Percentiles rank a stretch among this genome's conserved stretches.
Conservation (phyloP, 2,113 vertebrate species). For the Irena cyanogastra region DNA sequence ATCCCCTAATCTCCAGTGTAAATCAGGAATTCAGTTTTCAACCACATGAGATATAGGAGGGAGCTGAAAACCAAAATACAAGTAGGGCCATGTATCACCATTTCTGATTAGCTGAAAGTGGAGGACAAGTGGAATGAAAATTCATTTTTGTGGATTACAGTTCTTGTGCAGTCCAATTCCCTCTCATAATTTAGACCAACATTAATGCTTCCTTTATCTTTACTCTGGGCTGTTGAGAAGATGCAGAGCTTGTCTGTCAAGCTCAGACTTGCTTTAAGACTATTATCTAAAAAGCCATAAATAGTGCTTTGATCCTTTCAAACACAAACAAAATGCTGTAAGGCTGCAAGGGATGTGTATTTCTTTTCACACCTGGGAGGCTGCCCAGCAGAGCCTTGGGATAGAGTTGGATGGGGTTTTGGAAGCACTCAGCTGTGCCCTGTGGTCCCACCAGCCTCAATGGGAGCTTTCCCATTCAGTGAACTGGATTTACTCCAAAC, state of each 20-base stretch:
- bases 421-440: not conserved
- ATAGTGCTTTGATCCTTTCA: slow-evolving; percentile 30
- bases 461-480: not conserved
- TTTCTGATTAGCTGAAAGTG: slow-evolving; percentile 27
- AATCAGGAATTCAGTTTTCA: slow-evolving; percentile 29
- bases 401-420: not conserved
- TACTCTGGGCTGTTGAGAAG: slow-evolving; percentile 45
- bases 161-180: slow-evolving; percentile 52
- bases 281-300: slow-evolving; percentile 39
- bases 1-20: not conserved
- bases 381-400: not conserved
- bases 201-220: slow-evolving; percentile 47
- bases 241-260: slow-evolving; percentile 63
- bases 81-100: slow-evolving; percentile 41
- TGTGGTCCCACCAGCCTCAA: not conserved
- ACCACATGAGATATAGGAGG: slow-evolving; percentile 17
- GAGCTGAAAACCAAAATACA: slow-evolving; percentile 46
- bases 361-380: not conserved
- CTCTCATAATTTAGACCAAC: slow-evolving; percentile 50
- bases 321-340: not conserved
- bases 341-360: not conserved
- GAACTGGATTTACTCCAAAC: not conserved
- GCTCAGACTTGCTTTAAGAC: slow-evolving; percentile 54
- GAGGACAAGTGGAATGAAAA: slow-evolving; percentile 54
- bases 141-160: slow-evolving; percentile 39